Base-by-base conservation (phyloP, 2,888 invertebrate genomes). In the Germaria angustata region DNA sequence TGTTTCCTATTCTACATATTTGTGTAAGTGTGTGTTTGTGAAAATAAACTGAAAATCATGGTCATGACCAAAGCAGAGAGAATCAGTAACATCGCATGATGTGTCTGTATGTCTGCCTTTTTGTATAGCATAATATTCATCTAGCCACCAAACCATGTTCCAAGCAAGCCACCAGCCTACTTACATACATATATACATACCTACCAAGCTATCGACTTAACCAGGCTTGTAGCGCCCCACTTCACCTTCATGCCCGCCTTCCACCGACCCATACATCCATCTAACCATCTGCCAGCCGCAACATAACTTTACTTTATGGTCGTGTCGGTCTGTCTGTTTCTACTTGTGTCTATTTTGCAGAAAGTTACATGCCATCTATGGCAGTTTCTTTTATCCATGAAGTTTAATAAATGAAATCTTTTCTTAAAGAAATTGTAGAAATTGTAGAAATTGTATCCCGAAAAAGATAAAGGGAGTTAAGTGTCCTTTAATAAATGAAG, bases 291-390 rank as follows among this genome's bases (percentile, higher is more conserved):
- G 69, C 79, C 75, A 68, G 72, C 79, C 69, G 44, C 79, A 82
- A 79, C 71, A 79, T 76, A 82, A 79, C 82, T 82, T 82, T 79
- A 71, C 71, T 79, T 79, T 71, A 82, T 82, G 79, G 61, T 71
- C 72, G 32, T 79, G 59, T 66, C 73, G 34, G 55, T 68, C 32
- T 59, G 68, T 28, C 66, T 81, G 44, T 51, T 28, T 65, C 32
- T 69, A 55, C 24, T 65, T 63, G 28, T 63, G 28, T 46, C 75
- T 57, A 63, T 76, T n/a, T 69, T 65, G 59, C 51, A 76, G 72
- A 77, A 41, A 59, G 55, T 81, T 81, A 73, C 55, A 41, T 72
- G 2, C 11, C n/a, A 46, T 61, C 41, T 53, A 17, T 20, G 17
- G 13, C 17, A 36, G 17, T 61, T 69, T 69, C 3, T 5, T 32